Percentiles rank a stretch among this genome's conserved stretches.
phyloP scores from a whole-genome alignment of 2,888 invertebrate species.

The Andrena bicolor region DNA sequence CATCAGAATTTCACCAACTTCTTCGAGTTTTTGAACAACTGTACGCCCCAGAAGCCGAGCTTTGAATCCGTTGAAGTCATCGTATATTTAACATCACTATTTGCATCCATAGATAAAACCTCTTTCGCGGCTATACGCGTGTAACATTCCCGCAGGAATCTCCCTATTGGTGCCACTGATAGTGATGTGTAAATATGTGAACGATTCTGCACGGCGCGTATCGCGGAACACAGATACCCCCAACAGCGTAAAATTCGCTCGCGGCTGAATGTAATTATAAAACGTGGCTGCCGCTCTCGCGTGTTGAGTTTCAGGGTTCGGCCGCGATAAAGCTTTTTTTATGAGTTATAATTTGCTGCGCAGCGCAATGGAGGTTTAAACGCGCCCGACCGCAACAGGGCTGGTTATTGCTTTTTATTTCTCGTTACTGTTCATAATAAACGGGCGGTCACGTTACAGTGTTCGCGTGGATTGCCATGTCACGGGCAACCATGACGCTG shows the following conservation, averaged over 20 bases:
- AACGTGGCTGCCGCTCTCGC: constrained; percentile 21
- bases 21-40: too few species aligned
- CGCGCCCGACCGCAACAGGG: not conserved
- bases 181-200: constrained; percentile 69
- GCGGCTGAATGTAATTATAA: constrained; percentile 53
- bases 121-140: constrained; percentile 39
- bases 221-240: constrained; percentile 16
- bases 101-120: constrained; percentile 23
- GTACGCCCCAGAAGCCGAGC: too few species aligned
- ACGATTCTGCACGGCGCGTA: constrained; percentile 61
- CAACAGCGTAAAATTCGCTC: constrained; percentile 7
- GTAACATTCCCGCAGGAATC: constrained; percentile 52
- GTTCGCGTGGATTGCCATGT: not conserved
- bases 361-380: not conserved
- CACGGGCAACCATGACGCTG: not conserved
- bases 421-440: not conserved
- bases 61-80: too few species aligned
- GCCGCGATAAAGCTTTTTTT: constrained; percentile 15
- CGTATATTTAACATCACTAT: not conserved
- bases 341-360: constrained; percentile 21
- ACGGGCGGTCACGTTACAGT: not conserved
- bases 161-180: constrained; percentile 57
- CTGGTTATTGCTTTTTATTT: not conserved
- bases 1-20: too few species aligned
- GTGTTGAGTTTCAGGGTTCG: not conserved